Evolutionary conservation across 2,888 invertebrate genomes (phyloP), one percentile per base, ranked within the genome.

Genomic region (Drosophila nigricruria): DNA sequence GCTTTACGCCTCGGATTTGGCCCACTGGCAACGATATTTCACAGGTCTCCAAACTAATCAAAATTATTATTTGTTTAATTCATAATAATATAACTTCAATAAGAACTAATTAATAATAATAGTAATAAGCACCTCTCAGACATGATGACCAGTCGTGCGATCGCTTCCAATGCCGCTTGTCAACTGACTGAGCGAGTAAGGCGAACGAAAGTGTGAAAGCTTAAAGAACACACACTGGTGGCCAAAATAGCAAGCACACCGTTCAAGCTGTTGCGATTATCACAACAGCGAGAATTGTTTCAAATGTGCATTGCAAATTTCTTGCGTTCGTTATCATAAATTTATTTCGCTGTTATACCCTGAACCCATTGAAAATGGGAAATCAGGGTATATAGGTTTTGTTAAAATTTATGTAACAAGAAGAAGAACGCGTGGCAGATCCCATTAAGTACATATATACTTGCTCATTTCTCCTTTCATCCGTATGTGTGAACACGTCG

Each of bases 11-110:
- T 45, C 67, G 79, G 18, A 89, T 71, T 43, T 71, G 36, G n/a
- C 89, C 89, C 49, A 79, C 34, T 0, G 90, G 85, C 57, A 89
- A 45, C 0, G 61, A 18, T 45, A 90, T 53, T 61, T 86, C 72
- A 27, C 70, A 68, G 5, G 72, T 84, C 47, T 86, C 81, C 5
- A 70, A 43, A 23, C 70, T 80, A 42, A 20, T 27, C 1, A 12
- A 40, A 5, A 23, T n/a, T 2, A 27, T n/a, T 23, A 30, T 16
- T 12, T 9, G 3, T 20, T 36, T 42, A 32, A 52, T 25, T 18
- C 0, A 38, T 16, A 12, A 42, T 12, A 40, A 38, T 10, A 8
- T 9, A 23, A 43, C 1, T 52, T 20, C 27, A 10, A 14, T 14
- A n/a, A n/a, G n/a, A n/a, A n/a, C n/a, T 0, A 25, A 30, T 10